phyloP scores from a whole-genome alignment of 2,797 vertebrate genomes.

The Coluber constrictor region DNA sequence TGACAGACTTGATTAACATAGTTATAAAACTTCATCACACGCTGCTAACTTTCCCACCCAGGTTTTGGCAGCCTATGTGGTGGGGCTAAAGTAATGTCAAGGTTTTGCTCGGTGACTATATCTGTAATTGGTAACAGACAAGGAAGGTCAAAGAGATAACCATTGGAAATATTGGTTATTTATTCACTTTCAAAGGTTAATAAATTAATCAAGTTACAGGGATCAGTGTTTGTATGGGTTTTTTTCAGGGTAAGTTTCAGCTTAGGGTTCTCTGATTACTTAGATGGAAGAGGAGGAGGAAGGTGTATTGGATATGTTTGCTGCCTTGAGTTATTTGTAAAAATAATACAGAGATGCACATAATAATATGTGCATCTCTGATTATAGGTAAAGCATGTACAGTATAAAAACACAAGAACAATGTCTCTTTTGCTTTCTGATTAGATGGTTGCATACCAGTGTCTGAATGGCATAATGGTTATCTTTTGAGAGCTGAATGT shows the following conservation, averaged over 20 bases:
- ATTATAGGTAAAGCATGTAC: background rate
- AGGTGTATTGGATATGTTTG: background rate
- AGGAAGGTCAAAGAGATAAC: constrained; percentile 4
- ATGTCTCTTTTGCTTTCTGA: background rate
- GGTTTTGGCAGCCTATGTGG: constrained; percentile 1
- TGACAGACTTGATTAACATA: background rate
- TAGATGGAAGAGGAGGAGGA: background rate
- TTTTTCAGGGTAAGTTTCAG: background rate
- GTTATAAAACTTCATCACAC: constrained; percentile 11
- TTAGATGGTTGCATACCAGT: background rate
- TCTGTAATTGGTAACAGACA: constrained; percentile 12
- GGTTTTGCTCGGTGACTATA: background rate
- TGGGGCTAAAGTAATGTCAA: background rate
- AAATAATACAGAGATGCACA: background rate
- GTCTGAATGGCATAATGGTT: background rate
- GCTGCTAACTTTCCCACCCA: constrained; percentile 22
- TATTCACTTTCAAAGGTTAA: constrained; percentile 32
- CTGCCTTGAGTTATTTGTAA: background rate
- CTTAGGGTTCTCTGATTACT: background rate
- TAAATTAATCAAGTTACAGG: constrained; percentile 8
- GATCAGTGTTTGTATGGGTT: background rate
- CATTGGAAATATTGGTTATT: constrained; percentile 8
- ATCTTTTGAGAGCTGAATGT: no score
- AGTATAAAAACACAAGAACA: background rate
- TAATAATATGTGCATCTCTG: background rate